Evolutionary conservation across 2,113 vertebrate species (phyloP), one percentile per base, ranked within the genome.

Genomic region (Hipposideros armiger): DNA sequence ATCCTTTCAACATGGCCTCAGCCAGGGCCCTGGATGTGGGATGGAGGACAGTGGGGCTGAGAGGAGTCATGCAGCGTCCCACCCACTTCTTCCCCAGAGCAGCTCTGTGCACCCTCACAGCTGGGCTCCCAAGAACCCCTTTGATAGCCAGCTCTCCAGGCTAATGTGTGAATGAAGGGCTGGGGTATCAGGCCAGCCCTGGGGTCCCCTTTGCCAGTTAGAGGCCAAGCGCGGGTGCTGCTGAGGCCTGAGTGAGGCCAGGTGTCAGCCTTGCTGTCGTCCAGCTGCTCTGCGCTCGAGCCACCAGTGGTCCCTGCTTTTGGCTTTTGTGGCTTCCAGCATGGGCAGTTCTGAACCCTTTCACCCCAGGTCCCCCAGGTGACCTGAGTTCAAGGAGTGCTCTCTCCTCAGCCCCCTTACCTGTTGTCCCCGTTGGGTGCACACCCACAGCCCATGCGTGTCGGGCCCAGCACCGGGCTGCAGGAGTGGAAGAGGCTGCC

Each of bases 401-500:
- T 54, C 42, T 50, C 24, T 28, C n/a, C 81, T 50, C 50, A 32
- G 28, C 52, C 16, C 50, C 47, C 20, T 9, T 66, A 28, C 20
- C 14, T 5, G 50, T 19, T 20, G 3, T 28, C 77, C 24, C 2
- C 1, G 28, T 7, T 20, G 60, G 62, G 36, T 20, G 40, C 45
- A 36, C 19, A 22, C 40, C 40, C 24, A n/a, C 11, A 4, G 5
- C 40, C 36, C 5, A 9, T 0, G n/a, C 45, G 13, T 1, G 28
- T 16, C 0, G 5, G 66, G 50, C 28, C 30, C 54, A 81, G 90
- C n/a, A 15, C 45, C 11, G 52, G 69, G 20, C 70, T 67, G 4
- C 0, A 2, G 30, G 32, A 52, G 26, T 10, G 83, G 52, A 32
- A 30, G 60, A 24, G n/a, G 72, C 47, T 8, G 3, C 14, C 50